A percentile compares a stretch with the other conserved stretches of the same genome.
Conservation (phyloP, 2,797 vertebrate species). For the Xiphorhynchus erythropygius region DNA sequence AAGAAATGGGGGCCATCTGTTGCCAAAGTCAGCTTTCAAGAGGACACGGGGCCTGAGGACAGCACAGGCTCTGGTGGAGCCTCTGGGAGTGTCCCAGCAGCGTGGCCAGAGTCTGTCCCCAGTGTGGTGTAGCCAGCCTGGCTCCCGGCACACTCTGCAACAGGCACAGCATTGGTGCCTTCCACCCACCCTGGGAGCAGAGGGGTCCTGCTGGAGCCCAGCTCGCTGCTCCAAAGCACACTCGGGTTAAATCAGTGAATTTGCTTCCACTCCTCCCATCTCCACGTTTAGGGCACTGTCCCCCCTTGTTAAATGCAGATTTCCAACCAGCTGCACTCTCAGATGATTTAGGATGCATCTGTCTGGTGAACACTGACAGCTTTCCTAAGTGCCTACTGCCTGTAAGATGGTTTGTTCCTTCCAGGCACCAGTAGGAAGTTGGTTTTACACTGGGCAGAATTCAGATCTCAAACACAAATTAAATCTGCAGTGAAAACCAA, state of each 20-base stretch:
- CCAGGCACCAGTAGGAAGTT: not conserved
- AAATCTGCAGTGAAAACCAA: slow-evolving; percentile 9
- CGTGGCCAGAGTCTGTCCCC: fast-evolving
- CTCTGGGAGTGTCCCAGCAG: not conserved
- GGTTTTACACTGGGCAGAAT: not conserved
- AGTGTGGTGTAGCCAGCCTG: not conserved
- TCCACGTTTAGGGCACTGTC: not conserved
- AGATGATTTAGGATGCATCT: not conserved
- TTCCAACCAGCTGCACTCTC: not conserved
- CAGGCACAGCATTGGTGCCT: not conserved
- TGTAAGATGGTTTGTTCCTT: not conserved
- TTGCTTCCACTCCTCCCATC: not conserved
- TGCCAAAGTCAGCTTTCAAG: not conserved
- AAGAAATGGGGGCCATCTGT: not conserved
- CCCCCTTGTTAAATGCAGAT: not conserved
- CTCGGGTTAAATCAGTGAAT: not conserved
- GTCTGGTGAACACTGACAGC: not conserved
- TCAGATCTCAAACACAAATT: not conserved
- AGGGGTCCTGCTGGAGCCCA: not conserved
- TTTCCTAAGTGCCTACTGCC: not conserved
- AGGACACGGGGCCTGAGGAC: not conserved
- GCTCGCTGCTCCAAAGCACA: not conserved
- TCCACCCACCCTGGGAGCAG: not conserved
- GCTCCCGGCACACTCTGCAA: not conserved
- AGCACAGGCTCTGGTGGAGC: not conserved